Evolutionary conservation across 2,888 invertebrate genomes (phyloP), one percentile per base, ranked within the genome.

Genomic region (Lasioglossum lativentre): DNA sequence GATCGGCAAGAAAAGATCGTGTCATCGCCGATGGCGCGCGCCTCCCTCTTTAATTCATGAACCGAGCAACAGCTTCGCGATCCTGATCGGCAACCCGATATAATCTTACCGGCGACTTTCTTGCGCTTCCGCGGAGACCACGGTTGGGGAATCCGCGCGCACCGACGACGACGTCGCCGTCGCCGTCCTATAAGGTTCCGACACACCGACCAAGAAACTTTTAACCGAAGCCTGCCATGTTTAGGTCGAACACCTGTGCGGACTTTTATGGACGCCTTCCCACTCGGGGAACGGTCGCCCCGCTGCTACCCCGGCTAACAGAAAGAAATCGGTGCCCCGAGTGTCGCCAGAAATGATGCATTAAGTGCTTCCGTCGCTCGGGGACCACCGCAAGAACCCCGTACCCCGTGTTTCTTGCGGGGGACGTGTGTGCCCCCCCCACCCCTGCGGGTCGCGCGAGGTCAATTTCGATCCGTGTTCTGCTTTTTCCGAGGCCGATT

Each of bases 11-110:
- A 93, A 92, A 88, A 63, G 59, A 27, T 63, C 91, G 92, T 92
- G 93, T 93, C 92, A 91, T 91, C 91, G 90, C 88, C 88, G 89
- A 90, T 90, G 89, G 88, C 89, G 88, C 86, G 82, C 89, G 85
- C 87, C 86, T 90, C 81, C 86, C 92, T 93, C 92, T 93, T 93
- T 94, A 93, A 94, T 94, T 94, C 94, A 94, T 94, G 93, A 93
- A 92, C 78, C 71, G 70, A 72, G 47, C 77, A 30, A 38, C 42
- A 72, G 63, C 68, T 23, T 19, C 68, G 68, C 38, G 47, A 38
- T 59, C 42, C 80, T n/a, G 75, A 70, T 59, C 66, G 47, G 68
- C 38, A 34, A 63, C 81, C 59, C 82, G 82, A 86, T 84, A 76
- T 84, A 76, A 88, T 85, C 80, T 73, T 72, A 78, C 75, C 66